Conservation (phyloP, 1,140 invertebrate species). For the Cotesia glomerata region DNA sequence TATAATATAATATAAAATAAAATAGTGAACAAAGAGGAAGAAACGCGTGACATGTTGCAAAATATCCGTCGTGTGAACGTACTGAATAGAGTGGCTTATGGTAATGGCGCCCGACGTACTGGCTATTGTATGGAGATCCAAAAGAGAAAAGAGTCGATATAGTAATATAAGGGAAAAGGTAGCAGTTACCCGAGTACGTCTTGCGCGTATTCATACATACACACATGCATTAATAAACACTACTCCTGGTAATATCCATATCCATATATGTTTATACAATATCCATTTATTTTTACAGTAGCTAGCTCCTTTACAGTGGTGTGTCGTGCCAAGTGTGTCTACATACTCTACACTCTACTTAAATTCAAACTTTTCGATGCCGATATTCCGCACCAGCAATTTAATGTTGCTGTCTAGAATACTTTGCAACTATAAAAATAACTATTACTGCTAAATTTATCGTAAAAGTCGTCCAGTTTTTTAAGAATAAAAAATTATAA, state of each 20-base stretch:
- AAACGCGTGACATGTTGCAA: constrained; percentile 10
- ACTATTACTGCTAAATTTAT: too few relatives aligned
- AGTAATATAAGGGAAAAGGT: not conserved
- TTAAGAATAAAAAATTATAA: too few relatives aligned
- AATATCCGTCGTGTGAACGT: constrained; percentile 20
- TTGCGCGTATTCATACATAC: not conserved
- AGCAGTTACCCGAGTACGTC: not conserved
- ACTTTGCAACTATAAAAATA: too few relatives aligned
- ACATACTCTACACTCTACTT: too few relatives aligned
- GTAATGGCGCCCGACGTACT: constrained; percentile 8
- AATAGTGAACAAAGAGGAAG: not conserved
- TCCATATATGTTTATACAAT: constrained; percentile 11
- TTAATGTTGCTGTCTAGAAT: too few relatives aligned
- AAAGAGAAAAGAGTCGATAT: not conserved
- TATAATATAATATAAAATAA: not conserved
- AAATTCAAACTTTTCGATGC: too few relatives aligned
- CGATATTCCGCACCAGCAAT: too few relatives aligned
- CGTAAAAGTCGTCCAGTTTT: too few relatives aligned
- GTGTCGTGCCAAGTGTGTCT: too few relatives aligned
- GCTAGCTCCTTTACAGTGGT: not conserved
- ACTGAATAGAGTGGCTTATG: constrained; percentile 19
- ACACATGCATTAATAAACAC: not conserved
- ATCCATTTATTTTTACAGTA: not conserved
- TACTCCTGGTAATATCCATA: not conserved
- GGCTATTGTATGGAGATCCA: constrained; percentile 23